Conservation (phyloP, 1,140 invertebrate species). For the Trissolcus basalis region DNA sequence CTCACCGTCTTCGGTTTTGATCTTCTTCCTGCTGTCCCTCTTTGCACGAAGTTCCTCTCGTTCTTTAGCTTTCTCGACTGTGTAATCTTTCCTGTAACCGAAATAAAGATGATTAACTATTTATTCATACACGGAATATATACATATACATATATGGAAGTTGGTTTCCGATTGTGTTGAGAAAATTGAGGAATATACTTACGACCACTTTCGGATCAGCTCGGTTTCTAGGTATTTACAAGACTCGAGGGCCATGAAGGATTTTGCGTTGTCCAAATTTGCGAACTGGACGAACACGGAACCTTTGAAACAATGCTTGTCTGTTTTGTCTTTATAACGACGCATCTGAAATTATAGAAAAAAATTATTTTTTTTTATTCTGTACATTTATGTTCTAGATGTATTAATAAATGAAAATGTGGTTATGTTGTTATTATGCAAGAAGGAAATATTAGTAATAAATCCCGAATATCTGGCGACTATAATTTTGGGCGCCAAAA, state of each 20-base stretch:
- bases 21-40: slow-evolving; percentile 61
- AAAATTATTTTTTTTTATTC: no score
- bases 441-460: no score
- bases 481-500: no score
- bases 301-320: slow-evolving; percentile 87
- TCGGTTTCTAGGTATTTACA: slow-evolving; percentile 85
- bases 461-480: no score
- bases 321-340: slow-evolving; percentile 81
- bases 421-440: no score
- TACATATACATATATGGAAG: no score
- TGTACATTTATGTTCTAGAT: no score
- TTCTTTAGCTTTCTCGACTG: slow-evolving; percentile 83
- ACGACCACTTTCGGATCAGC: slow-evolving; percentile 85
- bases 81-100: slow-evolving; percentile 79
- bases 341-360: slow-evolving; percentile 84
- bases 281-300: slow-evolving; percentile 92
- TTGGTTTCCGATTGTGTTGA: neutral
- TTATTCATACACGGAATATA: slow-evolving; percentile 1
- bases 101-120: no score
- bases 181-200: slow-evolving; percentile 63
- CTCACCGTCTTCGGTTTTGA: slow-evolving; percentile 24
- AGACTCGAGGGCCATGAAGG: slow-evolving; percentile 80
- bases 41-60: slow-evolving; percentile 78
- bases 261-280: slow-evolving; percentile 83
- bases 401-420: no score